Evolutionary conservation across 2,888 invertebrate genomes (phyloP), one percentile per base, ranked within the genome.

Genomic region (Aleiodes leptofemur): DNA sequence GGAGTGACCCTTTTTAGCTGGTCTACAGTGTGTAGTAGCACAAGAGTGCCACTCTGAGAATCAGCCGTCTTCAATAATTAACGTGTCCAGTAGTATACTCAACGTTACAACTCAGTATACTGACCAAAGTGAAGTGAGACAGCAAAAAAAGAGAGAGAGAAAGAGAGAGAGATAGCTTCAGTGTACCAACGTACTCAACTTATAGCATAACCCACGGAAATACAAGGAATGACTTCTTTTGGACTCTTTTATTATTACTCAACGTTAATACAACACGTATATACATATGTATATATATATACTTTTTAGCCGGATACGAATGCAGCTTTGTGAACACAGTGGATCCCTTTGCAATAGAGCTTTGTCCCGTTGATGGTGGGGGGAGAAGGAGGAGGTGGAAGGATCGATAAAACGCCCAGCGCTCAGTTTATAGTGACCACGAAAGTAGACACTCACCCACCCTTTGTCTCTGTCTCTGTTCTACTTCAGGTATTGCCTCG

Each of bases 31-130:
- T 48, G 16, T 38, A 59, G 9, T 38, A 59, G 34, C 11, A 16
- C 16, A 68, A 68, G 51, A 68, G 31, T 68, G 68, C 51, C 50
- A 68, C 68, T 68, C 29, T n/a, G 29, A 51, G 51, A 68, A 51
- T 68, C 64, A 51, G 51, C 50, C 31, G 68, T 68, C 68, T 68
- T 68, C 31, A 68, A 68, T 51, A 68, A 68, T 68, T 68, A 68
- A 51, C 51, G 51, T 51, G 43, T 8, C 51, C 50, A 50, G 68
- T 68, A 57, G 55, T 53, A 55, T 55, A 69, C 69, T 69, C 34
- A 31, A 53, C 34, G 38, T 53, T 55, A 69, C 69, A 69, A 56
- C 29, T 29, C 31, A 69, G 55, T 69, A 55, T 16, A 69, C 38
- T 38, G 55, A 56, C 69, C 51, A 69, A 38, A 56, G 69, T 3